Conservation (phyloP, 2,888 invertebrate species). For the Patella ulyssiponensis region DNA sequence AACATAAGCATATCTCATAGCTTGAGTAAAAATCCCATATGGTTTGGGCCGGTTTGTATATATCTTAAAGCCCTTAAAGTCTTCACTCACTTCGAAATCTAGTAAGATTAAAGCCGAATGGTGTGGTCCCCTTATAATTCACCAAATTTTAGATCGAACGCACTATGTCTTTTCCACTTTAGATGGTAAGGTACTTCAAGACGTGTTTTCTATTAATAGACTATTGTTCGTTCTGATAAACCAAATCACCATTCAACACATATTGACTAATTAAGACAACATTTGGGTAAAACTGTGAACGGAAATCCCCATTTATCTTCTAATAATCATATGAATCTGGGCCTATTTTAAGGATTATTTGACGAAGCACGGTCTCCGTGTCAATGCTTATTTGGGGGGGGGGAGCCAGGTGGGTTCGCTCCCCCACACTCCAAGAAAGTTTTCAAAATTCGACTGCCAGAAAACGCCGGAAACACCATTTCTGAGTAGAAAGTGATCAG, state of each 20-base stretch:
- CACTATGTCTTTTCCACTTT: no score
- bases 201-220: neutral
- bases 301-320: neutral
- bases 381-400: no score
- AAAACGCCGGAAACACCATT: no score
- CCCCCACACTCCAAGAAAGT: no score
- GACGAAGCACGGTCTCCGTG: no score
- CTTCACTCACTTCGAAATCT: neutral
- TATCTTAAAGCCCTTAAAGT: neutral
- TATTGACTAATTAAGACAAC: neutral
- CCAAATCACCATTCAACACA: neutral
- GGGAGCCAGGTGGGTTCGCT: no score
- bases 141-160: no score
- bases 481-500: no score
- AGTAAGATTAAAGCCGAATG: neutral
- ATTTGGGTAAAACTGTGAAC: neutral
- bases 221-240: neutral
- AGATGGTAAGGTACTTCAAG: neutral
- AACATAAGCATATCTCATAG: neutral
- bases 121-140: neutral
- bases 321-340: neutral
- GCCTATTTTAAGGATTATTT: no score
- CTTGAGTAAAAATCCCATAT: neutral
- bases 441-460: no score
- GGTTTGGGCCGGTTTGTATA: neutral